Evolutionary conservation across 2,113 vertebrate genomes (phyloP).

Genomic region (Misgurnus anguillicaudatus): DNA sequence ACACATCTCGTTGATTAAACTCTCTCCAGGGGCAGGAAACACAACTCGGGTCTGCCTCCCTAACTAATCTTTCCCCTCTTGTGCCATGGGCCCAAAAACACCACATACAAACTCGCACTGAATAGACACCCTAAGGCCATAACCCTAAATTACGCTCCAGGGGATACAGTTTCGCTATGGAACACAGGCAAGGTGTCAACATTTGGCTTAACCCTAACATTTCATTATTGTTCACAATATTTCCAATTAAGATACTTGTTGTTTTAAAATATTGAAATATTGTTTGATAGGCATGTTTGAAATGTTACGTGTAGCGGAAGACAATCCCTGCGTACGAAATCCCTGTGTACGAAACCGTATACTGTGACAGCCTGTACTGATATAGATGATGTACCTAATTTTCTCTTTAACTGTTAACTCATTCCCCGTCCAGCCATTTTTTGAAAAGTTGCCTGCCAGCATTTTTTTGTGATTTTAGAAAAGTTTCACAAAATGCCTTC

Average conservation of each 20-base stretch:
- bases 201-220: neutral
- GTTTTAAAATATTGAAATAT: neutral
- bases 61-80: slow-evolving; percentile 42
- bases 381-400: too few species aligned
- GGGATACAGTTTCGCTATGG: neutral
- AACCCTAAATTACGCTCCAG: neutral
- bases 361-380: too few species aligned
- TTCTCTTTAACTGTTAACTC: too few species aligned
- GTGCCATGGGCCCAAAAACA: neutral
- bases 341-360: too few species aligned
- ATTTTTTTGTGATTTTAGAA: too few species aligned
- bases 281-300: neutral
- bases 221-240: neutral
- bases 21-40: slow-evolving; percentile 49
- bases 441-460: too few species aligned
- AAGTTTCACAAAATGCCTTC: too few species aligned
- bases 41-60: slow-evolving; percentile 58
- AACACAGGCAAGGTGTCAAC: neutral
- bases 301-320: neutral
- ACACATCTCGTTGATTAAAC: slow-evolving; percentile 56
- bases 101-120: neutral
- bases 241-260: neutral
- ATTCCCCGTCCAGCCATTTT: too few species aligned
- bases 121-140: neutral
- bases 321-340: too few species aligned